Evolutionary conservation across 2,888 invertebrate species (phyloP).

Genomic region (Trachelus stipa): DNA sequence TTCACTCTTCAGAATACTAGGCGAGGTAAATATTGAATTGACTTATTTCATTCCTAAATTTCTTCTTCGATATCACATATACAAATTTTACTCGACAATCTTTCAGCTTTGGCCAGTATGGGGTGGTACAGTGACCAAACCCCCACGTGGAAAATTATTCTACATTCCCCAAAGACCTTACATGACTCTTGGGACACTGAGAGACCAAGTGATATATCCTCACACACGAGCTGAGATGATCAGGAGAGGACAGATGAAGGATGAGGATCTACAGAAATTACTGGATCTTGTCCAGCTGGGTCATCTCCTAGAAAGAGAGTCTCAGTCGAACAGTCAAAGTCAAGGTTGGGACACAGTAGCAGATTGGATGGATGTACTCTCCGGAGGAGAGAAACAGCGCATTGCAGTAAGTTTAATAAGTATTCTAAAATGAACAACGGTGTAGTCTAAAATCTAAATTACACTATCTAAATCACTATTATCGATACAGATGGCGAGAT

Average conservation of each 20-base stretch:
- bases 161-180: slow-evolving; percentile 98
- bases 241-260: slow-evolving; percentile 77
- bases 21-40: slow-evolving; percentile 72
- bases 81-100: slow-evolving; percentile 5
- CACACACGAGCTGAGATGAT: slow-evolving; percentile 89
- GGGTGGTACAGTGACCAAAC: slow-evolving; percentile 93
- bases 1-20: slow-evolving; percentile 94
- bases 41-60: slow-evolving; percentile 13
- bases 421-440: background rate
- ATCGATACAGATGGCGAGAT: slow-evolving; percentile 84
- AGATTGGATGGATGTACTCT: slow-evolving; percentile 99
- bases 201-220: slow-evolving; percentile 97
- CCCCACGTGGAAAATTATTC: slow-evolving; percentile 94
- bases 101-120: slow-evolving; percentile 92
- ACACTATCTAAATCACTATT: slow-evolving; percentile 12
- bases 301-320: slow-evolving; percentile 86
- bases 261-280: slow-evolving; percentile 81
- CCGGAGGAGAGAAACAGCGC: slow-evolving; percentile 98
- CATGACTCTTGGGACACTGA: slow-evolving; percentile 94
- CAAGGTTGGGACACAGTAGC: slow-evolving; percentile 89
- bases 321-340: slow-evolving; percentile 51
- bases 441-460: background rate
- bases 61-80: slow-evolving; percentile 11
- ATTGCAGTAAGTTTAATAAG: slow-evolving; percentile 78
- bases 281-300: slow-evolving; percentile 86